phyloP scores from a whole-genome alignment of 2,888 invertebrate species.

The Cylloceria caligata region DNA sequence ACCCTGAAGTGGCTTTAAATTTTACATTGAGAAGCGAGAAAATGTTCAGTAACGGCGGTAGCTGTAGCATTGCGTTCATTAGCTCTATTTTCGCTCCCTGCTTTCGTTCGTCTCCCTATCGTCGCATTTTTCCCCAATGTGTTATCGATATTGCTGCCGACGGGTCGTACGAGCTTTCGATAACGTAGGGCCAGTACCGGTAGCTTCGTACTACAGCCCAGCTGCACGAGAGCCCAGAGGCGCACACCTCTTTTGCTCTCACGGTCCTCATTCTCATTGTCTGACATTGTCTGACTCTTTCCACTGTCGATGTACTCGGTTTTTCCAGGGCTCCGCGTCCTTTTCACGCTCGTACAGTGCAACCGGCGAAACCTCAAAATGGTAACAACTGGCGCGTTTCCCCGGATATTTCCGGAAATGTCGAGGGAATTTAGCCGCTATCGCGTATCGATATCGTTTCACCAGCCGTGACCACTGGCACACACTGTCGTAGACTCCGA shows the following conservation, averaged over 20 bases:
- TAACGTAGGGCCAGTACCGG: conserved; percentile 48
- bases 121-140: conserved; percentile 55
- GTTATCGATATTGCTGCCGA: conserved; percentile 67
- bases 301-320: conserved; percentile 14
- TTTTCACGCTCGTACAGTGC: conserved; percentile 48
- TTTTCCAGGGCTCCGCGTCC: conserved; percentile 36
- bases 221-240: conserved; percentile 2
- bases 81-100: conserved; percentile 29
- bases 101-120: conserved; percentile 15
- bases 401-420: conserved; percentile 62
- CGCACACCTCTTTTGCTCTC: conserved; percentile 27
- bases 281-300: conserved; percentile 35
- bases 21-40: not conserved
- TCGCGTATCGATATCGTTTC: conserved; percentile 59
- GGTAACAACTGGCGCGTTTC: conserved; percentile 62
- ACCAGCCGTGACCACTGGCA: conserved; percentile 8
- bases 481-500: conserved; percentile 10
- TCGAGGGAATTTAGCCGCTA: conserved; percentile 62
- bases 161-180: conserved; percentile 57
- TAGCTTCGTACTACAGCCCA: conserved; percentile 24
- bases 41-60: conserved; percentile 11
- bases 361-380: conserved; percentile 42
- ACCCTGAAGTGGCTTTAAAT: not conserved
- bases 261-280: too few species aligned
- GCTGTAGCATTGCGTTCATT: conserved; percentile 33